Conservation (phyloP, 2,888 invertebrate genomes). For the Therioaphis trifolii region DNA sequence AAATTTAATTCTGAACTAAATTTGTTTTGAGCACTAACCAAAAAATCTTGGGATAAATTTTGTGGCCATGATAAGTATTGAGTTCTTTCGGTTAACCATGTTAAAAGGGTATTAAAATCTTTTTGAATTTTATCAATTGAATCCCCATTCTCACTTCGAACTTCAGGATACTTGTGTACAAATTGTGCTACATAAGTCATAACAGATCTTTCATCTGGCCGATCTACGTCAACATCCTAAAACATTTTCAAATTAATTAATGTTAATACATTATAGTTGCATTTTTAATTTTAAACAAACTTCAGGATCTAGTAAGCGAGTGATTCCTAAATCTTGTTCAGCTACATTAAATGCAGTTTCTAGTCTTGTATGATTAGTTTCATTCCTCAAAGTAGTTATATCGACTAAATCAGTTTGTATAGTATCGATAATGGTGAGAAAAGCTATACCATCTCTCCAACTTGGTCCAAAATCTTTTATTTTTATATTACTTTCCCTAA, state of each 20-base stretch:
- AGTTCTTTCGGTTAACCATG: constrained; percentile 85
- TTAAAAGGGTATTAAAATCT: constrained; percentile 82
- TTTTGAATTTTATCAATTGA: constrained; percentile 79
- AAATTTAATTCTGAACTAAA: background rate
- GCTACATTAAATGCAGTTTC: constrained; percentile 95
- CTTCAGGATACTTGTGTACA: constrained; percentile 92
- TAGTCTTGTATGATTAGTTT: constrained; percentile 83
- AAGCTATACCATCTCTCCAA: constrained; percentile 96
- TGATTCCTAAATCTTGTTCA: constrained; percentile 90
- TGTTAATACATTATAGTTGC: background rate
- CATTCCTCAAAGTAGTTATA: constrained; percentile 82
- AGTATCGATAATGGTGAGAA: constrained; percentile 93
- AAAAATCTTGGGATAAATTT: constrained; percentile 80
- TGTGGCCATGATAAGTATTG: constrained; percentile 74
- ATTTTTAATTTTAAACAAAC: constrained; percentile 64
- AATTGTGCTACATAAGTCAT: constrained; percentile 99
- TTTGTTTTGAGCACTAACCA: constrained; percentile 68
- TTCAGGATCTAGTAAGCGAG: constrained; percentile 91
- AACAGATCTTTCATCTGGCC: constrained; percentile 96
- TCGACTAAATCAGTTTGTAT: constrained; percentile 93
- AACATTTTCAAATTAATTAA: constrained; percentile 20
- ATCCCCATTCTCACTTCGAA: constrained; percentile 71
- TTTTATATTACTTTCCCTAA: constrained; percentile 85
- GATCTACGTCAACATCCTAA: constrained; percentile 69
- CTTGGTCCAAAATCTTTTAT: constrained; percentile 94